phyloP scores from a whole-genome alignment of 2,797 vertebrate species.

The Leptoclinus maculatus region DNA sequence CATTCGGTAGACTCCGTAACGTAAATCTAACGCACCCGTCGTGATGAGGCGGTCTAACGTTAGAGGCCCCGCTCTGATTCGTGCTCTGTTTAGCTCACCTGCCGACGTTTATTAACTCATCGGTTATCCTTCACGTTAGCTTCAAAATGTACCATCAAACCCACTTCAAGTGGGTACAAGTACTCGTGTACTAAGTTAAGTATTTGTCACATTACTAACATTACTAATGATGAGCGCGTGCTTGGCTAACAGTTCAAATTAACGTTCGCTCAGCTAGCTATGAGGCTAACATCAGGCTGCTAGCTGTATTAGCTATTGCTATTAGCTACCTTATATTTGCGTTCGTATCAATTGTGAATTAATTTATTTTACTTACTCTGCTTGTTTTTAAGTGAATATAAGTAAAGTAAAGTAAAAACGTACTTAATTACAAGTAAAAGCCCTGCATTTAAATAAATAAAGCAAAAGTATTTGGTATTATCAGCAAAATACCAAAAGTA shows the following conservation, averaged over 20 bases:
- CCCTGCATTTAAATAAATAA: not conserved
- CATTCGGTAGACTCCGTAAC: not conserved
- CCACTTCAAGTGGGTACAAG: not conserved
- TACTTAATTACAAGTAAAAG: not conserved
- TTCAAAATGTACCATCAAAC: not conserved
- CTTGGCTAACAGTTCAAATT: not conserved
- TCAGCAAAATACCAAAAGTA: not conserved
- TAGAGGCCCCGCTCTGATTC: no score
- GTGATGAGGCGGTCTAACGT: not conserved
- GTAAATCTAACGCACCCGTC: not conserved
- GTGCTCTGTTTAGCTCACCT: not conserved
- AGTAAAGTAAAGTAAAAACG: not conserved
- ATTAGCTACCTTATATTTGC: not conserved
- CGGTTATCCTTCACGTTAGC: no score
- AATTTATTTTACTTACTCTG: not conserved
- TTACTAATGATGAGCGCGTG: not conserved
- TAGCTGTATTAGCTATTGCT: not conserved
- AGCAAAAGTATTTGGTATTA: not conserved
- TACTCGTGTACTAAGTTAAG: not conserved
- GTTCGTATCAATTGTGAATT: not conserved
- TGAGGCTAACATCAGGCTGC: not conserved
- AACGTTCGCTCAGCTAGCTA: not conserved
- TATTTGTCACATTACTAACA: no score
- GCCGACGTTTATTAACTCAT: not conserved
- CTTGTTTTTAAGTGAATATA: not conserved